Evolutionary conservation across 2,113 vertebrate species (phyloP), one percentile per base, ranked within the genome.

Genomic region (Siniperca knerii): DNA sequence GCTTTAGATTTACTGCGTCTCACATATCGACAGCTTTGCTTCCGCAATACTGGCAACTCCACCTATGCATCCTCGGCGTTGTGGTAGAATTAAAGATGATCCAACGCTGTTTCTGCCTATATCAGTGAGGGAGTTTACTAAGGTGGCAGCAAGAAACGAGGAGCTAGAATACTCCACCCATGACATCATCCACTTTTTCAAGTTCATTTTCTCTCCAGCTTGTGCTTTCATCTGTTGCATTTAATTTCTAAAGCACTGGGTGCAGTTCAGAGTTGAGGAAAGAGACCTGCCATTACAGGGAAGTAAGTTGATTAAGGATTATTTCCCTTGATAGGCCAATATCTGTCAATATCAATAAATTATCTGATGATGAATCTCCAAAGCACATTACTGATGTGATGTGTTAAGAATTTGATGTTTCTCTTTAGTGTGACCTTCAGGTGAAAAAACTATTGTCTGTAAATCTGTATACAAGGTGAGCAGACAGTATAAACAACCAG

Each of bases 161-260:
- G 52, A 60, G 89, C 84, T 81, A 21, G 77, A 64, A 62, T 77
- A 90, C 92, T 94, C 92, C 94, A 93, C 92, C 93, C 91, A 93
- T 94, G 92, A 94, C 94, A 93, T 94, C 94, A 94, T 91, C 91
- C 87, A 94, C 92, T 94, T 93, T 91, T 77, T 77, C 91, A 93
- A 94, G 92, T 94, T 95, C 54, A 89, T 87, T 76, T 79, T 75
- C 74, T 60, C 79, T 57, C 55, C 67, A 70, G 84, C 71, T 52
- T 33, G 40, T 68, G 83, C 83, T 86, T 80, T 88, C 92, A 93
- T 93, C 91, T 94, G 93, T 95, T 93, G 93, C 93, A 35, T 87
- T 82, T 87, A 29, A 23, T 65, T 69, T 29, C 10, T 29, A 8
- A 44, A 70, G 52, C 81, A 25, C 76, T 58, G 57, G 29, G 15